A percentile compares a stretch with the other conserved stretches of the same genome.
Evolutionary conservation across 2,888 invertebrate species (phyloP).

Genomic region (Sminthurides aquaticus): DNA sequence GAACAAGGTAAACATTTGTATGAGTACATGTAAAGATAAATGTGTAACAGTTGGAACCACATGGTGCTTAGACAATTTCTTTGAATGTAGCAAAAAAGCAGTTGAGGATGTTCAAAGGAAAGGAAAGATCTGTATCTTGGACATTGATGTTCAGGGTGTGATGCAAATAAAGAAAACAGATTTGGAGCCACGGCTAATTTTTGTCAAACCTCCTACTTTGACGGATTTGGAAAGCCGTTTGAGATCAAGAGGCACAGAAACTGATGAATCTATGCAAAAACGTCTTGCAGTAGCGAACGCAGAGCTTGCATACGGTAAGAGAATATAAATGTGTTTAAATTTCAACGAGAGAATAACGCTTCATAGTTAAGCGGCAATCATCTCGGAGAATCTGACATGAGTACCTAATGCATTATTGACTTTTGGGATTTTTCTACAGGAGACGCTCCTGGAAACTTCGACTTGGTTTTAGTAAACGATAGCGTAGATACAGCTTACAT

Average conservation of each 20-base stretch:
- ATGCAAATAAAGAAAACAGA: conserved; percentile 75
- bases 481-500: conserved; percentile 71
- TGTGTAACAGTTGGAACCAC: not conserved
- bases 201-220: conserved; percentile 85
- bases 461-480: conserved; percentile 73
- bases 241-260: conserved; percentile 77
- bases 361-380: too few species aligned
- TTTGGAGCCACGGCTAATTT: conserved; percentile 75
- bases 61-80: too few species aligned
- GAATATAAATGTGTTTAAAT: too few species aligned
- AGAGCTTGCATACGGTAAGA: conserved; percentile 78
- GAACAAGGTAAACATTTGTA: conserved; percentile 72
- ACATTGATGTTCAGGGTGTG: conserved; percentile 92
- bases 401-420: too few species aligned
- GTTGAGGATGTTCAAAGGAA: conserved; percentile 69
- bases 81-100: conserved; percentile 73
- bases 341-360: too few species aligned
- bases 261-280: conserved; percentile 70
- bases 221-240: conserved; percentile 67
- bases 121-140: conserved; percentile 85
- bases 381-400: too few species aligned
- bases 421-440: conserved; percentile 50
- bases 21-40: too few species aligned
- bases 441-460: conserved; percentile 66
- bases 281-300: conserved; percentile 67